These are phyloP conservation scores for Drosophila longiperda DNA, from an alignment of 2,888 invertebrate genomes.

Conservation along the genomic window DNA sequence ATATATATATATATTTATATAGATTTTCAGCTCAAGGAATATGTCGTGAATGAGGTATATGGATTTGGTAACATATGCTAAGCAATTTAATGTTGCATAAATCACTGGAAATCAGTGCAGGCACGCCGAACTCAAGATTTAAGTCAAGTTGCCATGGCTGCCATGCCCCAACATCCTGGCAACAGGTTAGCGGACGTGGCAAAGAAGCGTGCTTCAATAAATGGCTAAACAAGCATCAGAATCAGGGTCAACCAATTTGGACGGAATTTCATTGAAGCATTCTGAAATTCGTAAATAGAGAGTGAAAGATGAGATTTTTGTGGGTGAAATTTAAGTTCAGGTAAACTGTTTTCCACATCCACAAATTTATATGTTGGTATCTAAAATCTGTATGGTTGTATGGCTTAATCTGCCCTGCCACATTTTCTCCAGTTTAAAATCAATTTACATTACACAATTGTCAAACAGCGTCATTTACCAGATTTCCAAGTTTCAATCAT, in stretches of 20 bases:
- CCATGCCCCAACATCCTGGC: constrained; percentile 20
- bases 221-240: neutral
- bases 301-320: neutral
- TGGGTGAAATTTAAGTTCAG: neutral
- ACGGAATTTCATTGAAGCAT: neutral
- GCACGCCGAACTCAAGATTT: constrained; percentile 11
- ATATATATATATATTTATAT: neutral
- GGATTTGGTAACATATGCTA: constrained; percentile 53
- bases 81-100: constrained; percentile 55
- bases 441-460: neutral
- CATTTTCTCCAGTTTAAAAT: neutral
- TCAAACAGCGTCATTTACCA: neutral
- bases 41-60: constrained; percentile 17
- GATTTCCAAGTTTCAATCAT: neutral
- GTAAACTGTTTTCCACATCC: neutral
- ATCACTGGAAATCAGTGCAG: constrained; percentile 42
- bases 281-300: neutral
- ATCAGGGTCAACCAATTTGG: neutral
- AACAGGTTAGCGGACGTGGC: constrained; percentile 38
- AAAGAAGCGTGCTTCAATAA: neutral
- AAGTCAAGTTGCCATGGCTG: constrained; percentile 23
- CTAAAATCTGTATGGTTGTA: neutral
- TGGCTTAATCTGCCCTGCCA: neutral
- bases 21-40: constrained; percentile 14
- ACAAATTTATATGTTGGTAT: neutral